phyloP scores from a whole-genome alignment of 92 coral and sea anemone genomes.

The Metridium senile region DNA sequence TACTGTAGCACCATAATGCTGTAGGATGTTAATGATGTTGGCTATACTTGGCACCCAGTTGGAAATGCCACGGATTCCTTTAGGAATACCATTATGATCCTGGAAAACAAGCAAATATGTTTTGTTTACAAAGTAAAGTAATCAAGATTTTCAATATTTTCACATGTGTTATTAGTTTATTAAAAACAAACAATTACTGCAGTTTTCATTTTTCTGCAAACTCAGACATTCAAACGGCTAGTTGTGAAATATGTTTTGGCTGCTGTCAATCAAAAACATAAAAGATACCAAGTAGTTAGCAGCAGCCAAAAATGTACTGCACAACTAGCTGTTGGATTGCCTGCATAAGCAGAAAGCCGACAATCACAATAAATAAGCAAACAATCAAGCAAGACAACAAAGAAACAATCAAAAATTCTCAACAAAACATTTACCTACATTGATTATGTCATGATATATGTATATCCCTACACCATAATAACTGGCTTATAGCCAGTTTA shows the following conservation, averaged over 20 bases:
- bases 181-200: too few species aligned
- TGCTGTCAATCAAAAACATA: too few species aligned
- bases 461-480: too few species aligned
- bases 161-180: too few species aligned
- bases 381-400: neutral
- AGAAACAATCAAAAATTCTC: neutral
- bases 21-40: conserved; percentile 54
- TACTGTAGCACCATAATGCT: conserved; percentile 62
- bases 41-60: conserved; percentile 79
- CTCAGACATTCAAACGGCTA: too few species aligned
- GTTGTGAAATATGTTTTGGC: too few species aligned
- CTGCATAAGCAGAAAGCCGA: neutral
- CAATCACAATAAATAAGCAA: neutral
- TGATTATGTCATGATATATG: too few species aligned
- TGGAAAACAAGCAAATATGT: conserved; percentile 13
- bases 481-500: too few species aligned
- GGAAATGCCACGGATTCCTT: conserved; percentile 54
- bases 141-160: neutral
- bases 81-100: conserved; percentile 54
- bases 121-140: neutral
- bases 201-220: too few species aligned
- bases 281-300: too few species aligned
- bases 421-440: neutral
- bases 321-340: too few species aligned
- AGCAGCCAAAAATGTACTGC: too few species aligned